These are phyloP conservation scores for Cichlasoma orientale DNA, from an alignment of 2,797 vertebrate genomes.

Conservation along the genomic window DNA sequence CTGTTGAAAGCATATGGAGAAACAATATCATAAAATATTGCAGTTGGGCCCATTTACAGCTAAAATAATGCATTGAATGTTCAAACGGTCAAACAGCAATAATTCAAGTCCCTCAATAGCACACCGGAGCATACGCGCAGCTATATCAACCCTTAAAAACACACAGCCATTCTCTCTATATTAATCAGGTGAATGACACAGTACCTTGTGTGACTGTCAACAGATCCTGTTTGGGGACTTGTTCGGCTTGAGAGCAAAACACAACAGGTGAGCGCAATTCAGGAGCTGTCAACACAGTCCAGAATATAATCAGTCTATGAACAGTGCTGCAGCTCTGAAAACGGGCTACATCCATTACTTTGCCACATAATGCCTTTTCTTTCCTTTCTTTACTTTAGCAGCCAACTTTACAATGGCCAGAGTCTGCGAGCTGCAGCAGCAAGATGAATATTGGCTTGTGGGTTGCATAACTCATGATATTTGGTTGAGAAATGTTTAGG, in stretches of 20 bases:
- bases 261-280: slow-evolving; percentile 78
- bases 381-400: slow-evolving; percentile 13
- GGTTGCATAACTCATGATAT: slow-evolving; percentile 45
- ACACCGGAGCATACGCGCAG: slow-evolving; percentile 25
- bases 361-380: slow-evolving; percentile 7
- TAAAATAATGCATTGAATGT: slow-evolving; percentile 38
- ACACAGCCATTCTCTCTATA: slow-evolving; percentile 52
- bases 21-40: slow-evolving; percentile 42
- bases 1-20: slow-evolving; percentile 38
- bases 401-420: slow-evolving; percentile 9
- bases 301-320: slow-evolving; percentile 75
- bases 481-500: slow-evolving; percentile 61
- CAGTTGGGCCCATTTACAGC: slow-evolving; percentile 30
- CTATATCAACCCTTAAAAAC: slow-evolving; percentile 51
- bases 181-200: slow-evolving; percentile 68
- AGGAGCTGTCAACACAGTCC: slow-evolving; percentile 75
- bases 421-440: slow-evolving; percentile 28
- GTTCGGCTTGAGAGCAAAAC: slow-evolving; percentile 70
- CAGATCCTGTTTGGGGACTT: slow-evolving; percentile 72
- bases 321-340: slow-evolving; percentile 36
- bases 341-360: slow-evolving; percentile 55
- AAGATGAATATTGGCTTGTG: slow-evolving; percentile 21
- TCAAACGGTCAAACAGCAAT: slow-evolving; percentile 40
- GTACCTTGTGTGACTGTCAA: slow-evolving; percentile 67
- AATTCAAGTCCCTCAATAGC: slow-evolving; percentile 50